Percentiles rank a stretch among this genome's conserved stretches.
Conservation (phyloP, 30 jellyfish, hydroid and myxozoan genomes). For the Rhopilema esculentum region DNA sequence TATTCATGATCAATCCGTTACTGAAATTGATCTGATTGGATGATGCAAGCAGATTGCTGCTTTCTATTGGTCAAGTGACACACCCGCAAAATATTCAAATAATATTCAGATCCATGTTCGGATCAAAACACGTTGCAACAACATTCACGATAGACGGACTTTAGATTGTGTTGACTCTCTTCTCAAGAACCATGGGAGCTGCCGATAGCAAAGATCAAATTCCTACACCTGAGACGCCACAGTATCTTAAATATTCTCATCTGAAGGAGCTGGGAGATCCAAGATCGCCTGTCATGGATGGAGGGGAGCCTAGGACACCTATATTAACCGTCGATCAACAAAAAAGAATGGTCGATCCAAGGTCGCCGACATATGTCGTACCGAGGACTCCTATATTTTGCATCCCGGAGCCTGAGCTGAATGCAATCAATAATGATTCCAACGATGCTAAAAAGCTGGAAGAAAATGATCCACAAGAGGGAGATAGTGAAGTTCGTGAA, state of each 20-base stretch:
- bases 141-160: neutral
- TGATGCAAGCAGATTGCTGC: neutral
- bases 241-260: constrained; percentile 71
- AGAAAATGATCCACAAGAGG: neutral
- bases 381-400: constrained; percentile 86
- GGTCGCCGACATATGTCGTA: constrained; percentile 71
- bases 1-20: neutral
- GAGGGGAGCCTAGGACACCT: constrained; percentile 66
- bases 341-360: constrained; percentile 73
- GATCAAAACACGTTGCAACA: constrained; percentile 13
- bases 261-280: constrained; percentile 77
- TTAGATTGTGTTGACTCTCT: neutral
- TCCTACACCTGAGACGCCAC: constrained; percentile 88
- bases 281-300: constrained; percentile 74
- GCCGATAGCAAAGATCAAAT: constrained; percentile 67
- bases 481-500: constrained; percentile 7
- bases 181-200: constrained; percentile 71
- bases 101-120: neutral
- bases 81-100: constrained; percentile 28
- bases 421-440: neutral
- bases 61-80: constrained; percentile 39
- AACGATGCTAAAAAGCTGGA: neutral
- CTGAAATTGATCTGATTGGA: constrained; percentile 22
- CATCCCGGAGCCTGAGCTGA: constrained; percentile 81
- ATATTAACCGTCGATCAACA: constrained; percentile 28